phyloP scores from a whole-genome alignment of 23 tunicate species.

The Ciona savignyi region DNA sequence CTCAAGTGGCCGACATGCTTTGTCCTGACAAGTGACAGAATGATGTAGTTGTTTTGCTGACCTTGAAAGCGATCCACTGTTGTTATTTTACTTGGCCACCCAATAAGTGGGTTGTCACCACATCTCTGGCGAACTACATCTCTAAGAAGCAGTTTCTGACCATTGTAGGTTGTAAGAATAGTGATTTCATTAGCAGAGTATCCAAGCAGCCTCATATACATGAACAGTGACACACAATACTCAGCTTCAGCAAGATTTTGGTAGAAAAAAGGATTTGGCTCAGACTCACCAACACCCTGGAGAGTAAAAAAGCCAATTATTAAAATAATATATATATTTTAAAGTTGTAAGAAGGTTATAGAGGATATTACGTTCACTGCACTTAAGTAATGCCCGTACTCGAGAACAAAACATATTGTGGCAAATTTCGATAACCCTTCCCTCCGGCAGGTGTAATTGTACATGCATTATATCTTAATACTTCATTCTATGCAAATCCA shows the following conservation, averaged over 20 bases:
- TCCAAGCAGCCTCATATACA: slow-evolving; percentile 97
- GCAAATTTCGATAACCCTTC: too few relatives aligned
- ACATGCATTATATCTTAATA: too few relatives aligned
- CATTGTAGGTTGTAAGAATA: slow-evolving; percentile 97
- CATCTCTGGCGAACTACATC: slow-evolving; percentile 88
- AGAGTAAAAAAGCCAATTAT: neutral
- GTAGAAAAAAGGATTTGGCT: slow-evolving; percentile 98
- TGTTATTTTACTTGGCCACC: slow-evolving; percentile 94
- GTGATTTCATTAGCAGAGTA: slow-evolving; percentile 90
- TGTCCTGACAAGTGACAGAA: slow-evolving; percentile 95
- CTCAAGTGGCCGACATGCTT: slow-evolving; percentile 92
- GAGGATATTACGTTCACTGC: too few relatives aligned
- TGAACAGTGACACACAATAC: slow-evolving; percentile 88
- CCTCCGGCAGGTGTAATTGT: too few relatives aligned
- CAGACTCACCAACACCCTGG: slow-evolving; percentile 90
- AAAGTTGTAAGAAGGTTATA: too few relatives aligned
- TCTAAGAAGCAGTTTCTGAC: slow-evolving; percentile 96
- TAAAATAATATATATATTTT: too few relatives aligned
- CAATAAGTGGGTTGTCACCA: slow-evolving; percentile 87
- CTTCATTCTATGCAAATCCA: too few relatives aligned
- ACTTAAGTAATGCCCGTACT: too few relatives aligned
- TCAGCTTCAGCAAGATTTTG: slow-evolving; percentile 99
- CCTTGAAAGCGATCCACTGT: slow-evolving; percentile 99
- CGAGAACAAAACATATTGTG: too few relatives aligned
- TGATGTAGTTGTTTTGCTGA: slow-evolving; percentile 97